A percentile compares a stretch with the other conserved stretches of the same genome.
Evolutionary conservation across 23 tunicate species (phyloP).

Genomic region (Aplidium turbinatum): DNA sequence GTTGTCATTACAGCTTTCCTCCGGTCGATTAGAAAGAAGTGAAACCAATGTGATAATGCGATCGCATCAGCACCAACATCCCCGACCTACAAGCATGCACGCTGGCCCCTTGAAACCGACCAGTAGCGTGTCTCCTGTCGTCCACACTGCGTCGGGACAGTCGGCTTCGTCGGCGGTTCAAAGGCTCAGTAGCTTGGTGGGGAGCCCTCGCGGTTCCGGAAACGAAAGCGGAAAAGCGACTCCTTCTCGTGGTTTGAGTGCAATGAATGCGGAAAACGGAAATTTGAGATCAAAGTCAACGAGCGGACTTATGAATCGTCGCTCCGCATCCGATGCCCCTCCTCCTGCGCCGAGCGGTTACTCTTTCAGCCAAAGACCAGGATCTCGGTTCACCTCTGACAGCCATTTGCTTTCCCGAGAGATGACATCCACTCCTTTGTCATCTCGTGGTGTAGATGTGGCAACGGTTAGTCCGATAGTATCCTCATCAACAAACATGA

Average conservation of each 20-base stretch:
- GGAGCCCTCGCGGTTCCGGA: conserved; percentile 49
- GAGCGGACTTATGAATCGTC: conserved; percentile 32
- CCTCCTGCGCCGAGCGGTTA: conserved; percentile 6
- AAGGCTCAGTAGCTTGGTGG: conserved; percentile 66
- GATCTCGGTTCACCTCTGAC: conserved; percentile 5
- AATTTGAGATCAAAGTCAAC: conserved; percentile 29
- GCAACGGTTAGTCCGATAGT: conserved; percentile 45
- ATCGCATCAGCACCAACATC: conserved; percentile 13
- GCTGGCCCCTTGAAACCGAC: conserved; percentile 21
- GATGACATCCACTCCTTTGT: conserved; percentile 75
- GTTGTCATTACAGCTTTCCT: conserved; percentile 13
- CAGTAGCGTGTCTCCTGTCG: conserved; percentile 29
- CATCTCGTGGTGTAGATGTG: conserved; percentile 38
- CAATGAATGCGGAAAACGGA: neutral
- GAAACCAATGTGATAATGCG: neutral
- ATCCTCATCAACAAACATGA: conserved; percentile 20
- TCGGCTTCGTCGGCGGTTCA: conserved; percentile 28
- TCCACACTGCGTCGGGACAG: neutral
- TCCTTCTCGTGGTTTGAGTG: conserved; percentile 10
- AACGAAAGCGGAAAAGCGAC: neutral
- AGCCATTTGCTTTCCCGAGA: conserved; percentile 16
- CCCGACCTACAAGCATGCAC: conserved; percentile 22
- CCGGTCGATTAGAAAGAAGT: conserved; percentile 17
- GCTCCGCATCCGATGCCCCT: conserved; percentile 27
- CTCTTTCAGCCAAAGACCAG: neutral